phyloP scores from a whole-genome alignment of 2,797 vertebrate species.

The Myotis pilosus region DNA sequence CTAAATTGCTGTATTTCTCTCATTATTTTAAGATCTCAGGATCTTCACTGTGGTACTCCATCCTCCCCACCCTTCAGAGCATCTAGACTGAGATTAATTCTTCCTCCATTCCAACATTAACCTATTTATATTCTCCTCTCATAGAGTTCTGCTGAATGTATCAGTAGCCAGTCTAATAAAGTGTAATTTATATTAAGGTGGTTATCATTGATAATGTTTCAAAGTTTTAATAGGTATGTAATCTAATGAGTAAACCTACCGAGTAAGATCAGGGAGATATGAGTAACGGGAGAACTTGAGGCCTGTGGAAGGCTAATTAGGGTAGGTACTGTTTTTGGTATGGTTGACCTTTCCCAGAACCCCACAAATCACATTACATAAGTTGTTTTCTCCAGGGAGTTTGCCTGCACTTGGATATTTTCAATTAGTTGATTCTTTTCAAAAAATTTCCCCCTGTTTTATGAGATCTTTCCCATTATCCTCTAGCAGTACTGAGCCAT shows the following conservation, averaged over 20 bases:
- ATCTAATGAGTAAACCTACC: background rate
- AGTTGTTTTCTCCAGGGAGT: slow-evolving; percentile 47
- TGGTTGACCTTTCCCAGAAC: slow-evolving; percentile 55
- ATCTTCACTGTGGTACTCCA: background rate
- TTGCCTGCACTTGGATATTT: slow-evolving; percentile 59
- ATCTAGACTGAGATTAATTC: background rate
- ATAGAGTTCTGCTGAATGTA: background rate
- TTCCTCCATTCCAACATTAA: background rate
- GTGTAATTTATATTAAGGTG: background rate
- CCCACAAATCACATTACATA: slow-evolving; percentile 55
- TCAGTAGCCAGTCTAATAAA: background rate
- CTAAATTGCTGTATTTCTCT: background rate
- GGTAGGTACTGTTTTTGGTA: slow-evolving; percentile 30
- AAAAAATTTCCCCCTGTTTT: slow-evolving; percentile 28
- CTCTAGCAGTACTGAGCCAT: background rate
- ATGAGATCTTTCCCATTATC: slow-evolving; percentile 54
- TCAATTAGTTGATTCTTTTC: slow-evolving; percentile 53
- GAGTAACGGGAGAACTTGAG: background rate
- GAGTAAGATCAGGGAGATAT: background rate
- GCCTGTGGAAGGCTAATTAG: background rate
- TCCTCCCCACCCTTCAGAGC: background rate
- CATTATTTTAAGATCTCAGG: background rate
- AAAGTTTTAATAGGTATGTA: background rate
- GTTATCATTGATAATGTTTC: background rate
- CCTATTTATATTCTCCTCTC: background rate